These are phyloP conservation scores for Gasterosteus aculeatus DNA, from an alignment of 2,113 vertebrate genomes.

Conservation along the genomic window DNA sequence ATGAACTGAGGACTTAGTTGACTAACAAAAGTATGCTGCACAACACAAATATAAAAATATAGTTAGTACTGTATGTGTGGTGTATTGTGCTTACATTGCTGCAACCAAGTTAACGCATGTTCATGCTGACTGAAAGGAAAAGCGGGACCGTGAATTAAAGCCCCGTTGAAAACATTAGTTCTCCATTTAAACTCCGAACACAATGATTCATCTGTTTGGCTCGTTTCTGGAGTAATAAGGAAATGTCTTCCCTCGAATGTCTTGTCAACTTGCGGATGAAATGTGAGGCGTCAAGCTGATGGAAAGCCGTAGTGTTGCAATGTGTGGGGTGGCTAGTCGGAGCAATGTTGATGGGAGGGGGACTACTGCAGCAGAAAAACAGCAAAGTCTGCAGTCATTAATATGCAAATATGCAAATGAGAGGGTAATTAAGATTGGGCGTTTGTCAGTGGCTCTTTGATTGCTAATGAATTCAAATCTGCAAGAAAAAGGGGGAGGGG, in stretches of 20 bases:
- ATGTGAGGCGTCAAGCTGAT: constrained; percentile 27
- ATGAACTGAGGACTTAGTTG: neutral
- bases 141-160: neutral
- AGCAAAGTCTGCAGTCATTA: constrained; percentile 85
- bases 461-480: constrained; percentile 87
- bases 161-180: neutral
- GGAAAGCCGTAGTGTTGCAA: constrained; percentile 53
- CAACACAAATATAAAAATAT: constrained; percentile 7
- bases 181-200: constrained; percentile 1
- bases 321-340: constrained; percentile 47
- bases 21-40: neutral
- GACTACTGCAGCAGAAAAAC: constrained; percentile 80
- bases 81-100: neutral
- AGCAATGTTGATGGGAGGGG: constrained; percentile 55
- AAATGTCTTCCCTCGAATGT: constrained; percentile 36
- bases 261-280: constrained; percentile 37
- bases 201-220: constrained; percentile 29
- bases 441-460: constrained; percentile 85
- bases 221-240: constrained; percentile 13
- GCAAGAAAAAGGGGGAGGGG: constrained; percentile 80
- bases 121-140: neutral
- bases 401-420: constrained; percentile 88
- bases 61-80: neutral
- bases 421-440: constrained; percentile 85
- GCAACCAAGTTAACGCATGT: neutral